Conservation (phyloP, 2,888 invertebrate genomes). For the Hydriomena furcata region DNA sequence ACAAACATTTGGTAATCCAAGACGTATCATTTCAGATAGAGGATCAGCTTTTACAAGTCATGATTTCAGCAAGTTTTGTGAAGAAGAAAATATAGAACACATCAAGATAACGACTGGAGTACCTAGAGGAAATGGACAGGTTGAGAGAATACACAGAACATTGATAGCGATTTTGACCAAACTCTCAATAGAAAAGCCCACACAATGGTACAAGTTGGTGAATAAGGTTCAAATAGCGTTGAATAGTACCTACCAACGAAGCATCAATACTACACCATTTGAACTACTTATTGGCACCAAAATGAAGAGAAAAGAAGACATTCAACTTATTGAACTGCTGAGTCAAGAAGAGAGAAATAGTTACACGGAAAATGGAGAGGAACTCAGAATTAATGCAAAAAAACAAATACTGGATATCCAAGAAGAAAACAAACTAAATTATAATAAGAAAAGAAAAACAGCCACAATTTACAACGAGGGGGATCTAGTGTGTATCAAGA, state of each 20-base stretch:
- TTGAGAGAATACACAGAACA: slow-evolving; percentile 34
- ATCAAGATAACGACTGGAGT: slow-evolving; percentile 36
- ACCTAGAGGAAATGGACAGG: slow-evolving; percentile 37
- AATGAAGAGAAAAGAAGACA: too few relatives aligned
- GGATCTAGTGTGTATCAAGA: too few relatives aligned
- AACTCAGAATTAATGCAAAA: too few relatives aligned
- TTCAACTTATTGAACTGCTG: too few relatives aligned
- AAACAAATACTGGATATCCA: too few relatives aligned
- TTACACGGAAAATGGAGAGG: too few relatives aligned
- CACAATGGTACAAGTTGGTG: slow-evolving; percentile 18
- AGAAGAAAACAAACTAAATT: too few relatives aligned
- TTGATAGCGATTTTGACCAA: slow-evolving; percentile 31
- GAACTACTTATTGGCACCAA: too few relatives aligned
- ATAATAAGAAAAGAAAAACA: too few relatives aligned
- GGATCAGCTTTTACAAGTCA: not conserved
- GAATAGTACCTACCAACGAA: slow-evolving; percentile 35
- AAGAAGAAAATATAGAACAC: not conserved
- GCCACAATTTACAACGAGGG: too few relatives aligned
- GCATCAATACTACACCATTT: too few relatives aligned
- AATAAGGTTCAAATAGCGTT: slow-evolving; percentile 16
- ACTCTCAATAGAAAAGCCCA: slow-evolving; percentile 17
- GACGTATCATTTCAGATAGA: not conserved
- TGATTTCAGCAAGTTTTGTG: not conserved
- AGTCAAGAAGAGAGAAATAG: too few relatives aligned
- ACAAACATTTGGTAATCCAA: not conserved